Evolutionary conservation across 2,797 vertebrate species (phyloP), one percentile per base, ranked within the genome.

Genomic region (Fistularia tabacaria): DNA sequence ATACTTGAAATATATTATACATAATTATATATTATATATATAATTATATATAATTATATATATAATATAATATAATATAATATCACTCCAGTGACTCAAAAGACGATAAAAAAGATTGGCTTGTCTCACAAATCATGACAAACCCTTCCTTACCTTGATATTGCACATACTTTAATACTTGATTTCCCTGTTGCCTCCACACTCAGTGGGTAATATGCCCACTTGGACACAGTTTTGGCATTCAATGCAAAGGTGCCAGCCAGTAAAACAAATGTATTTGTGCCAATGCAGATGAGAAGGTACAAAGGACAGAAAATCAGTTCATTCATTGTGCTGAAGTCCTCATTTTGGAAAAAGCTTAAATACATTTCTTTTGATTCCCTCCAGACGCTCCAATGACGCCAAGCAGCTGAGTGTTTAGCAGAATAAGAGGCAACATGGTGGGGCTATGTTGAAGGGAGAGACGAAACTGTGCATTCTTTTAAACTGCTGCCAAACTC

Each of bases 351-450:
- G 59, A 69, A 25, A 25, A 61, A 65, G 77, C 76, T 77, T 73
- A 71, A 77, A 74, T 82, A 77, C 50, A 47, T 71, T 77, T 74
- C 71, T 80, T 82, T 78, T 6, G 45, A 46, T 59, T 58, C 59
- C 65, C 47, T 63, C 74, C 79, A 81, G 67, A 57, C 57, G 55
- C 59, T 57, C 64, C 63, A 66, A 65, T 52, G 49, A 72, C 82
- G 87, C 88, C 85, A 87, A 86, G 81, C 79, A 73, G 84, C 85
- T 83, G 85, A 81, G 83, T 82, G 79, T 84, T 88, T 77, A 74
- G 82, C 71, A 63, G 73, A 78, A 81, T 88, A 83, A 84, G 76
- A 79, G 77, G 71, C 77, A 71, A 77, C 72, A 83, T 75, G 84
- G 77, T 58, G 47, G 74, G 57, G 55, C 71, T 54, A 63, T 51